Conservation (phyloP, 2,113 vertebrate species). For the Carlito syrichta region DNA sequence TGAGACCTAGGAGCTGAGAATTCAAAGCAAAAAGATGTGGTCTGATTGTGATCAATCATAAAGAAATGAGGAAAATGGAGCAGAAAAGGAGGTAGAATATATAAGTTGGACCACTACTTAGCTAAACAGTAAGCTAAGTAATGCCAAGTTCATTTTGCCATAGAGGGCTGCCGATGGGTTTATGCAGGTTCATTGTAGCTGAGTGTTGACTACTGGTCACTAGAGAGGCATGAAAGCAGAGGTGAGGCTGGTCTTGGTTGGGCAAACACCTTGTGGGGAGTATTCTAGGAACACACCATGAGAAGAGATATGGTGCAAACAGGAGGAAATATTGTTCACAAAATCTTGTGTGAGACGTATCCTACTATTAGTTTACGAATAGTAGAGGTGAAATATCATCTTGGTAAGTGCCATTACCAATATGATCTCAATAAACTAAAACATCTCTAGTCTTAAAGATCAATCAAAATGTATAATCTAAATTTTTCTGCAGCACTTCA, state of each 20-base stretch:
- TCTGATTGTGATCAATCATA: background rate
- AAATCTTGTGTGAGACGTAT: background rate
- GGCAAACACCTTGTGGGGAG: background rate
- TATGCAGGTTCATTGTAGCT: background rate
- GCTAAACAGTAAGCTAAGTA: background rate
- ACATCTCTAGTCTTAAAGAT: background rate
- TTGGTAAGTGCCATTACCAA: background rate
- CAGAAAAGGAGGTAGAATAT: background rate
- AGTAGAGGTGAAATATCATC: background rate
- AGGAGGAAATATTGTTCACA: background rate
- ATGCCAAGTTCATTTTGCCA: background rate
- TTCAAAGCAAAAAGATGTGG: background rate
- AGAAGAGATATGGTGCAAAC: background rate
- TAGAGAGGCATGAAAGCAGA: background rate
- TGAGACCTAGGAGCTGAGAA: background rate
- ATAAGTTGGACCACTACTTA: background rate
- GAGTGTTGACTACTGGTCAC: background rate
- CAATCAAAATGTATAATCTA: background rate
- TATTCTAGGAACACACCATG: background rate
- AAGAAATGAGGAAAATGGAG: background rate
- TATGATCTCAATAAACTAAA: background rate
- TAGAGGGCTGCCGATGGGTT: background rate
- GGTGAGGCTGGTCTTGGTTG: background rate
- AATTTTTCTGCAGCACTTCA: background rate
- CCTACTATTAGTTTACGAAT: background rate